phyloP scores from a whole-genome alignment of 2,797 vertebrate genomes.

The Sebastes miniatus region DNA sequence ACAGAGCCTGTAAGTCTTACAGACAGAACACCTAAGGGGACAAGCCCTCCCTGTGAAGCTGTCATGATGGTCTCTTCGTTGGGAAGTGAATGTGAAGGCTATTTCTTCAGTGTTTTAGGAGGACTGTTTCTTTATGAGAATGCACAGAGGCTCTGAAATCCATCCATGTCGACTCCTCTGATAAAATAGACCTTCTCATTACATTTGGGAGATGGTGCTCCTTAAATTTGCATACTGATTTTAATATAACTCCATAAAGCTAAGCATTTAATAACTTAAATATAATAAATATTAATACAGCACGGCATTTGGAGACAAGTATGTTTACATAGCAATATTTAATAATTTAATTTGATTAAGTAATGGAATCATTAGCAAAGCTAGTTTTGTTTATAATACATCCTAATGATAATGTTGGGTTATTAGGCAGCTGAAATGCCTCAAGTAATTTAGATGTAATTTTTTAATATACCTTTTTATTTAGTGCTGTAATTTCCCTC shows the following conservation, averaged over 20 bases:
- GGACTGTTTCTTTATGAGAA: neutral
- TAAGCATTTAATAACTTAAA: neutral
- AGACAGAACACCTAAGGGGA: neutral
- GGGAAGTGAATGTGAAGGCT: neutral
- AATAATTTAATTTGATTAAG: neutral
- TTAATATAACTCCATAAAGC: neutral
- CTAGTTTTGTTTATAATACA: neutral
- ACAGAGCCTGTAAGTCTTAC: neutral
- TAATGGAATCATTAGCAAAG: neutral
- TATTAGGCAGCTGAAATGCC: neutral
- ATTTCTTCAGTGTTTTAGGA: neutral
- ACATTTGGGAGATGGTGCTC: neutral
- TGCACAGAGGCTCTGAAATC: neutral
- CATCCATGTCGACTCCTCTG: neutral
- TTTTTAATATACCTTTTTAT: neutral
- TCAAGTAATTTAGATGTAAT: neutral
- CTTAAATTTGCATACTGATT: conserved; percentile 15
- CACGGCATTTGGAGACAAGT: neutral
- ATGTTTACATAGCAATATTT: neutral
- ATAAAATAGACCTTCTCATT: conserved; percentile 9
- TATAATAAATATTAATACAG: neutral
- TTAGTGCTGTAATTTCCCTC: neutral
- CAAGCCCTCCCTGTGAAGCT: neutral
- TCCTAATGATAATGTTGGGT: neutral
- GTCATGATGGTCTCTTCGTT: neutral